phyloP scores from a whole-genome alignment of 2,888 invertebrate species.

The Scaptomyza parva region DNA sequence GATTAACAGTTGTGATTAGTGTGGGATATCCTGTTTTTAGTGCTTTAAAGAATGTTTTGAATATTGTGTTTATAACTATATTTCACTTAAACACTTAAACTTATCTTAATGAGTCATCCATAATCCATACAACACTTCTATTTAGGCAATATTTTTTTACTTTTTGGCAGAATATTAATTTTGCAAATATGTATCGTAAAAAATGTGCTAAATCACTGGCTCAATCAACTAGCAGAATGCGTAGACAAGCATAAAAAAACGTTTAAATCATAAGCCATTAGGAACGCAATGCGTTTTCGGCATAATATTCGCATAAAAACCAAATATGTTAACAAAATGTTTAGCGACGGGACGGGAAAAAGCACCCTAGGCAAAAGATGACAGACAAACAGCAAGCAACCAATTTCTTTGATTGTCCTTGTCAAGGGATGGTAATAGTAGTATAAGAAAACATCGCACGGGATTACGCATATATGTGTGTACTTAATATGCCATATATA shows the following conservation, averaged over 20 bases:
- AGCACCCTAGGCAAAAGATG: constrained; percentile 7
- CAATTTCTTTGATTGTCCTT: constrained; percentile 61
- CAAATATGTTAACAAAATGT: constrained; percentile 61
- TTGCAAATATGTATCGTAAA: constrained; percentile 50
- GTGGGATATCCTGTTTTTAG: constrained; percentile 34
- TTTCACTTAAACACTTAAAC: background rate
- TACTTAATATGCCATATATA: constrained; percentile 25
- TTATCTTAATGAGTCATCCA: constrained; percentile 27
- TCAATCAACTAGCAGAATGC: constrained; percentile 60
- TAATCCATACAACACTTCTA: constrained; percentile 17
- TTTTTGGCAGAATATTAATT: constrained; percentile 26
- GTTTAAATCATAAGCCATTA: constrained; percentile 76
- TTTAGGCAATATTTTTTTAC: background rate
- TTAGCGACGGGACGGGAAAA: constrained; percentile 26
- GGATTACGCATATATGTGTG: constrained; percentile 26
- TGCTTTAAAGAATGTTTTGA: background rate
- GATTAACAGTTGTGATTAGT: constrained; percentile 26
- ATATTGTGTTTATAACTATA: background rate
- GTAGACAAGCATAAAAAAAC: constrained; percentile 29
- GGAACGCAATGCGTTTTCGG: constrained; percentile 62
- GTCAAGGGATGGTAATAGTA: background rate
- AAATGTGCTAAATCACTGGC: constrained; percentile 33
- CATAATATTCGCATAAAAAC: constrained; percentile 74
- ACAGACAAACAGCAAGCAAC: constrained; percentile 24
- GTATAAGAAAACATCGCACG: background rate